Conservation (phyloP, 2,797 vertebrate species). For the Coregonus suidteri region DNA sequence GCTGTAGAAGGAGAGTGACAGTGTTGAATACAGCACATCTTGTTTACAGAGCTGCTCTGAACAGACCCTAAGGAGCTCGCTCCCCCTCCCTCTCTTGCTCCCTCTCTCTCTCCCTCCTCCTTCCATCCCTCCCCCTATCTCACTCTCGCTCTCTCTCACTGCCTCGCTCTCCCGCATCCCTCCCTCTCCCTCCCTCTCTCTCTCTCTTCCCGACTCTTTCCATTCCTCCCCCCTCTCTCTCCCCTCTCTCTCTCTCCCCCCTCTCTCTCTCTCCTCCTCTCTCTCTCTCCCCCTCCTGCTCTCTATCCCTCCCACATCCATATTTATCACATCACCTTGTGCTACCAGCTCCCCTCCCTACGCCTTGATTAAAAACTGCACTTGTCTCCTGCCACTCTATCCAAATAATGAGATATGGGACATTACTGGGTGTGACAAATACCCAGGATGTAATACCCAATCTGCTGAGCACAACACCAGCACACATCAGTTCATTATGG, state of each 20-base stretch:
- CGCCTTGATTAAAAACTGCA: slow-evolving; percentile 46
- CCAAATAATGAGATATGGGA: slow-evolving; percentile 56
- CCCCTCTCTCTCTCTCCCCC: slow-evolving; percentile 4
- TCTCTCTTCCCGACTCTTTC: slow-evolving; percentile 10
- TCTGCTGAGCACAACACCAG: slow-evolving; percentile 54
- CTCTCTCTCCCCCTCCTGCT: slow-evolving; percentile 8
- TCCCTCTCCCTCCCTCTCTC: slow-evolving; percentile 18
- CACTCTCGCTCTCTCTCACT: slow-evolving; percentile 15
- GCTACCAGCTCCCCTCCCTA: slow-evolving; percentile 24
- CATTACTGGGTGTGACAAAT: slow-evolving; percentile 42
- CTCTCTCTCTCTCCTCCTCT: neutral
- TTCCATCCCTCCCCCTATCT: slow-evolving; percentile 12
- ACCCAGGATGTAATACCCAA: slow-evolving; percentile 54
- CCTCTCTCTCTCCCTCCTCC: slow-evolving; percentile 9
- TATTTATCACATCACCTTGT: slow-evolving; percentile 57
- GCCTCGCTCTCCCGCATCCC: neutral
- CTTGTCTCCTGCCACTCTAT: slow-evolving; percentile 53
- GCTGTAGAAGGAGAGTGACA: slow-evolving; percentile 44
- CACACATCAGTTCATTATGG: slow-evolving; percentile 32
- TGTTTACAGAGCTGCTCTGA: slow-evolving; percentile 49
- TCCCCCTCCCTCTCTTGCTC: slow-evolving; percentile 19
- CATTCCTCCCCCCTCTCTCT: slow-evolving; percentile 5
- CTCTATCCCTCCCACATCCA: slow-evolving; percentile 37
- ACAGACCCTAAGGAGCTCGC: slow-evolving; percentile 31
- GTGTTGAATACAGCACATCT: slow-evolving; percentile 41